phyloP scores from a whole-genome alignment of 2,888 invertebrate genomes.

The Drosophila prostipennis region DNA sequence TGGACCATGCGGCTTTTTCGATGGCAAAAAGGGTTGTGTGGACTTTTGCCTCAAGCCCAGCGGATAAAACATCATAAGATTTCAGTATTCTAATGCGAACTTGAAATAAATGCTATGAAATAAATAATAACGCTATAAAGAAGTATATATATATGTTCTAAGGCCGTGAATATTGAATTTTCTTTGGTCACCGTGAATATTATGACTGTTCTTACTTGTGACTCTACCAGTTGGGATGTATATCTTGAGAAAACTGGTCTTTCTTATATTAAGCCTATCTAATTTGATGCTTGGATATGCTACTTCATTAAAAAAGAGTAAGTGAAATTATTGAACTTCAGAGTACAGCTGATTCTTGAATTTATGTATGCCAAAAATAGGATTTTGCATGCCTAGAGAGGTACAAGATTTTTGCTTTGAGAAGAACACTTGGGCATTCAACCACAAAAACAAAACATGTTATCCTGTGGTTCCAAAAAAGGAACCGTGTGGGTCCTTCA shows the following conservation, averaged over 20 bases:
- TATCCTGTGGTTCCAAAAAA: not conserved
- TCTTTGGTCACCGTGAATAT: not conserved
- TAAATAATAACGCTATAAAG: no score
- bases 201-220: not conserved
- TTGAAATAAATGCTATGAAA: no score
- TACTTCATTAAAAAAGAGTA: not conserved
- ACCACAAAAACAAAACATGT: not conserved
- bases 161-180: not conserved
- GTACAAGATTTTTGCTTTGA: not conserved
- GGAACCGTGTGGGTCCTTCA: not conserved
- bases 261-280: not conserved
- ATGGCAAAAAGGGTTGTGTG: conserved; percentile 23
- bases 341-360: not conserved
- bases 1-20: conserved; percentile 40
- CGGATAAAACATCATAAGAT: not conserved
- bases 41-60: conserved; percentile 20
- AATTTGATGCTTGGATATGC: no score
- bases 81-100: not conserved
- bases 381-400: not conserved
- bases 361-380: not conserved
- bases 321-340: not conserved
- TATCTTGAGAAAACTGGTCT: no score
- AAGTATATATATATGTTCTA: no score
- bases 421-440: not conserved
- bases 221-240: not conserved